Percentiles rank a stretch among this genome's conserved stretches.
phyloP scores from a whole-genome alignment of 2,888 invertebrate species.

The Calephelis perditalis region DNA sequence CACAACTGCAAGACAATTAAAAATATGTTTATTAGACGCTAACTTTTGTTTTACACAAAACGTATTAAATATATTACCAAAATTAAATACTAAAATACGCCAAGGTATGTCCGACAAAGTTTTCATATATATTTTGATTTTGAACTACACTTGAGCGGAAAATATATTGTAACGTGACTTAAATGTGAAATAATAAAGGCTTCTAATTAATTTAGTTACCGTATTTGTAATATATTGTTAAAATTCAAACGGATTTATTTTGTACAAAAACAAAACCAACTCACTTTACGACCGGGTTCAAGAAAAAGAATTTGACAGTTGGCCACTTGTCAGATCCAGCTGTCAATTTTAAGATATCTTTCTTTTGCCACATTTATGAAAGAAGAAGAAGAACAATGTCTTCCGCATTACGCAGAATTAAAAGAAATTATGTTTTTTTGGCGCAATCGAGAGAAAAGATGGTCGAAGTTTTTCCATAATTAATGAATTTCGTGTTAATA shows the following conservation, averaged over 20 bases:
- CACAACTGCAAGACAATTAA: no score
- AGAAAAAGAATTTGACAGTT: conserved; percentile 60
- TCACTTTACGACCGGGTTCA: conserved; percentile 72
- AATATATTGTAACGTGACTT: conserved; percentile 57
- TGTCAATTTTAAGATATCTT: no score
- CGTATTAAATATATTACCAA: conserved; percentile 29
- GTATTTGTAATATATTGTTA: conserved; percentile 29
- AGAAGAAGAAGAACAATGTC: no score
- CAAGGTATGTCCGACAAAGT: conserved; percentile 40
- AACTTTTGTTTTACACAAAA: background rate
- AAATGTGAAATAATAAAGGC: conserved; percentile 37
- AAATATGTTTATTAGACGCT: no score
- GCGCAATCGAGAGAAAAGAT: no score
- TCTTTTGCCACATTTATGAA: no score
- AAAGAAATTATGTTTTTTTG: no score
- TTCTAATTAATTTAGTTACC: conserved; percentile 36
- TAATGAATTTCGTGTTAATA: no score
- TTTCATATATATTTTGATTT: conserved; percentile 30
- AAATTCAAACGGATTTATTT: conserved; percentile 63
- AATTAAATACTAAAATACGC: conserved; percentile 46
- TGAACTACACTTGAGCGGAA: conserved; percentile 30
- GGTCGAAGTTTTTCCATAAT: no score
- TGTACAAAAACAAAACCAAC: conserved; percentile 54
- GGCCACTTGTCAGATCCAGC: conserved; percentile 1
- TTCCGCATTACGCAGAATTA: no score